Evolutionary conservation across 1,140 invertebrate genomes (phyloP).

Genomic region (Patella vulgata): DNA sequence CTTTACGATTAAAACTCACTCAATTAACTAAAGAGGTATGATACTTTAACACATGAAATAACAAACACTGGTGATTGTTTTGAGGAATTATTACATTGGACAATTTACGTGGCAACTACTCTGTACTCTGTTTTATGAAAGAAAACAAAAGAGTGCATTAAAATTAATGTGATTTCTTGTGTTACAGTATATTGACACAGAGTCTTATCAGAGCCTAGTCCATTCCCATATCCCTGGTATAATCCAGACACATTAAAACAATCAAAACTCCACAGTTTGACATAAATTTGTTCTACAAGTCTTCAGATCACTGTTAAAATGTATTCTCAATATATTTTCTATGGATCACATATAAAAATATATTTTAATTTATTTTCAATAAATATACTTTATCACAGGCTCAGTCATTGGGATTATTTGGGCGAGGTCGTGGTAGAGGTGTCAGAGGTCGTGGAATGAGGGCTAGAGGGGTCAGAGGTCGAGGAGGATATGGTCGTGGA

Average conservation of each 20-base stretch:
- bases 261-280: too few relatives aligned
- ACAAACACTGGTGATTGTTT: slow-evolving; percentile 16
- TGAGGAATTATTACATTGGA: background rate
- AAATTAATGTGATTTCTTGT: background rate
- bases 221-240: too few relatives aligned
- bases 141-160: background rate
- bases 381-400: slow-evolving; percentile 45
- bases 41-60: slow-evolving; percentile 53
- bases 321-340: too few relatives aligned
- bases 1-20: slow-evolving; percentile 77
- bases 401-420: slow-evolving; percentile 55
- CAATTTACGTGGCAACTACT: background rate
- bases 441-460: slow-evolving; percentile 35
- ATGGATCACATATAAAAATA: too few relatives aligned
- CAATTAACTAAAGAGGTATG: slow-evolving; percentile 77
- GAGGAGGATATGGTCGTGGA: slow-evolving; percentile 29
- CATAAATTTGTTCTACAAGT: too few relatives aligned
- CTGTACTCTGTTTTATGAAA: too few relatives aligned
- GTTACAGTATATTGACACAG: too few relatives aligned
- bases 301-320: too few relatives aligned
- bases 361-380: too few relatives aligned
- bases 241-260: too few relatives aligned
- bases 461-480: slow-evolving; percentile 29
- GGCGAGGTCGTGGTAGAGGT: slow-evolving; percentile 41
- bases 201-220: too few relatives aligned